Conservation (phyloP, 2,797 vertebrate genomes). For the Gobio occitaniae region DNA sequence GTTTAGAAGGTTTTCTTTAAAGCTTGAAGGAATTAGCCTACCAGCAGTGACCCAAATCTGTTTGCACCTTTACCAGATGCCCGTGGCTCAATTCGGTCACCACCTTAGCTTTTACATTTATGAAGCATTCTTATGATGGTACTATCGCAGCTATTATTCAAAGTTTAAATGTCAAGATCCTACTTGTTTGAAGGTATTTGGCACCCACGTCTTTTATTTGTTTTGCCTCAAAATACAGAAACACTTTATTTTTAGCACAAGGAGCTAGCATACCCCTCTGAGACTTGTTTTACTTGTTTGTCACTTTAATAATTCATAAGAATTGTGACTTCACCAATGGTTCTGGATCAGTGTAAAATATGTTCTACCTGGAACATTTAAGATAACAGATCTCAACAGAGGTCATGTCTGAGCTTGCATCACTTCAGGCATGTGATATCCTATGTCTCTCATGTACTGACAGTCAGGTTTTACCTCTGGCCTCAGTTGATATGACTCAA, state of each 20-base stretch:
- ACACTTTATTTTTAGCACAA: background rate
- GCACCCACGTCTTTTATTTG: slow-evolving; percentile 41
- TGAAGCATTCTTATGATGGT: slow-evolving; percentile 22
- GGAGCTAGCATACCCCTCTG: background rate
- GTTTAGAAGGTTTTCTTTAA: background rate
- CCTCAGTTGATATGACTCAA: background rate
- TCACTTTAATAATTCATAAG: background rate
- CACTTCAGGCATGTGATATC: slow-evolving; percentile 50
- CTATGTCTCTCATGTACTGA: slow-evolving; percentile 27
- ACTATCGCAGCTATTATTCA: slow-evolving; percentile 24
- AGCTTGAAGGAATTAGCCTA: slow-evolving; percentile 21
- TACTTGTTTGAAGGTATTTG: slow-evolving; percentile 63
- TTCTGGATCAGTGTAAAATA: slow-evolving; percentile 1
- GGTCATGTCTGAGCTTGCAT: slow-evolving; percentile 58
- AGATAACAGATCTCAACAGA: slow-evolving; percentile 6
- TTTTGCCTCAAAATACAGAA: slow-evolving; percentile 26
- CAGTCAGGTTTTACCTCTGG: slow-evolving; percentile 17
- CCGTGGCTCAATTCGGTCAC: slow-evolving; percentile 7
- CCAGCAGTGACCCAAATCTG: slow-evolving; percentile 35
- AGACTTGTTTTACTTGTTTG: background rate
- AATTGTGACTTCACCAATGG: background rate
- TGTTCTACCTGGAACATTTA: slow-evolving; percentile 5
- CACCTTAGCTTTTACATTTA: background rate
- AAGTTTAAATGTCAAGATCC: slow-evolving; percentile 67
- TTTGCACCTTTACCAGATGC: slow-evolving; percentile 9